phyloP scores from a whole-genome alignment of 2,888 invertebrate species.

The Muscina levida region DNA sequence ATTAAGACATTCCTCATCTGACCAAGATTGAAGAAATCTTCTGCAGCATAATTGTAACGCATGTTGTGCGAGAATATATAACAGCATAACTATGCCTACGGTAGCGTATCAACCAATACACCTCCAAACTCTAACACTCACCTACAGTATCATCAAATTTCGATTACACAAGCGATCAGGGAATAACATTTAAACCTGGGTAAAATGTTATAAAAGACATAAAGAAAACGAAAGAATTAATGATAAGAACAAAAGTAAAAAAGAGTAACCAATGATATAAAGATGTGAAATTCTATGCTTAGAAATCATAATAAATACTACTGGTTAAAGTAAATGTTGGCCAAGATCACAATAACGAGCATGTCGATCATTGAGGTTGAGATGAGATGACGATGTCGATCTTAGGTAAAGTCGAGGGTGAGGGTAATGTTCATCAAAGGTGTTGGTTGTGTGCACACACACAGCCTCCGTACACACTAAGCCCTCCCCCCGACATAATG shows the following conservation, averaged over 20 bases:
- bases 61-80: too few relatives aligned
- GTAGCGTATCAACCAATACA: constrained; percentile 2
- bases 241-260: background rate
- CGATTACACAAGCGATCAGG: constrained; percentile 58
- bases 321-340: constrained; percentile 18
- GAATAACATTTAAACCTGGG: constrained; percentile 39
- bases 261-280: background rate
- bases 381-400: background rate
- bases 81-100: too few relatives aligned
- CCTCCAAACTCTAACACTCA: too few relatives aligned
- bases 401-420: background rate
- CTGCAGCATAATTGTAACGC: too few relatives aligned
- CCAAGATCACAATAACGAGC: constrained; percentile 14
- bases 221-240: background rate
- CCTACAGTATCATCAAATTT: constrained; percentile 65
- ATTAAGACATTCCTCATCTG: too few relatives aligned
- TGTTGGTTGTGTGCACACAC: background rate
- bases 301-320: constrained; percentile 22
- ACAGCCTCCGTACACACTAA: too few relatives aligned
- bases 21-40: too few relatives aligned
- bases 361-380: background rate
- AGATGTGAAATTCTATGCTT: constrained; percentile 1
- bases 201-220: constrained; percentile 2
- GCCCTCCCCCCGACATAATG: constrained; percentile 44
- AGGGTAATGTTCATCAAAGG: background rate